Conservation (phyloP, 2,113 vertebrate species). For the Pachyramphus minor region DNA sequence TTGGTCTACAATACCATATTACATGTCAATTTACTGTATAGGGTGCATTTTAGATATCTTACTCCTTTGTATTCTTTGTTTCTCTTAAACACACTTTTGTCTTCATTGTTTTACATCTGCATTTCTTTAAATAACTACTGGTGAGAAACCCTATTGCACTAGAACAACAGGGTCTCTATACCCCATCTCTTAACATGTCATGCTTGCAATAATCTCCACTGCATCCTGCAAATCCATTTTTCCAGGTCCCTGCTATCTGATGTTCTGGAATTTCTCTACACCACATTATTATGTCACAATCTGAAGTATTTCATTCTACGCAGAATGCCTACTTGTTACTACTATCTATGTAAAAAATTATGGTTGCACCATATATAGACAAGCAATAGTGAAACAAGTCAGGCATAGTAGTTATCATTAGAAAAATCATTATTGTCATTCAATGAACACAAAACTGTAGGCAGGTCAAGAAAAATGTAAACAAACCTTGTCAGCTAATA, state of each 20-base stretch:
- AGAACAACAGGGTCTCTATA: background rate
- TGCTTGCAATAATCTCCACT: background rate
- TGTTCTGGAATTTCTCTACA: background rate
- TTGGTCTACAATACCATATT: background rate
- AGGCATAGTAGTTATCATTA: background rate
- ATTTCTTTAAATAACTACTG: background rate
- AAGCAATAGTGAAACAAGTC: background rate
- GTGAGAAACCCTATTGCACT: background rate
- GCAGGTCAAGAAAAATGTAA: background rate
- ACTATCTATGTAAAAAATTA: background rate
- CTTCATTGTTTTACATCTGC: background rate
- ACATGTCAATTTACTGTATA: background rate
- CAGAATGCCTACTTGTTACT: background rate
- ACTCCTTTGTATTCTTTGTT: background rate
- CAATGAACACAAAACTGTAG: background rate
- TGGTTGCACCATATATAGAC: background rate
- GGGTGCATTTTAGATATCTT: background rate
- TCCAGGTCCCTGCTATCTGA: background rate
- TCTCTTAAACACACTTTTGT: background rate
- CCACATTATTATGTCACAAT: background rate
- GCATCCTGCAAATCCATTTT: background rate
- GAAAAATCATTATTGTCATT: background rate
- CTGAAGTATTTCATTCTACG: background rate
- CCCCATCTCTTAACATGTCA: background rate
- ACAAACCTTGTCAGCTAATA: background rate